A percentile compares a stretch with the other conserved stretches of the same genome.
phyloP scores from a whole-genome alignment of 1,140 invertebrate species.

The Ganaspis sp. region DNA sequence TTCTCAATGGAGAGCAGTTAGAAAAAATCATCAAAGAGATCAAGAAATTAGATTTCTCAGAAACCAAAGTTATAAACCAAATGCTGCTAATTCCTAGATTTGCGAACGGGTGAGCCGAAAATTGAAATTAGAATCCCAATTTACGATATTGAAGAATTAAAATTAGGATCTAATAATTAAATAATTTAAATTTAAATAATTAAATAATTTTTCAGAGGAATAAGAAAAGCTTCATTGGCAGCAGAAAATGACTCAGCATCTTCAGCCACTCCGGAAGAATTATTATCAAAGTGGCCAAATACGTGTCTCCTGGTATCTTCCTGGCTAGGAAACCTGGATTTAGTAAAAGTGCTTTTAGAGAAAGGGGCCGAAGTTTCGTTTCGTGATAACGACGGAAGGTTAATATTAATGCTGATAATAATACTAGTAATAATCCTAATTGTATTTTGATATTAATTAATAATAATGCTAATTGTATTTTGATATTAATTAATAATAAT shows the following conservation, averaged over 20 bases:
- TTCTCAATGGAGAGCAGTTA: conserved; percentile 56
- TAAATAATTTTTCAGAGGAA: conserved; percentile 49
- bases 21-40: conserved; percentile 57
- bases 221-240: conserved; percentile 55
- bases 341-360: conserved; percentile 62
- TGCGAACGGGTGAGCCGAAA: conserved; percentile 60
- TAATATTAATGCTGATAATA: too few species aligned
- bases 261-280: conserved; percentile 46
- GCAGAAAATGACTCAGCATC: conserved; percentile 58
- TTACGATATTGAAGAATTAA: too few species aligned
- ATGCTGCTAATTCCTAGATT: conserved; percentile 50
- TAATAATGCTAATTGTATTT: too few species aligned
- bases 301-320: conserved; percentile 69
- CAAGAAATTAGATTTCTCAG: conserved; percentile 45
- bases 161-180: too few species aligned
- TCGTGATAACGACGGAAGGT: conserved; percentile 72
- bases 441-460: too few species aligned
- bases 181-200: too few species aligned
- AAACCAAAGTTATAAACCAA: conserved; percentile 33
- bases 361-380: conserved; percentile 59
- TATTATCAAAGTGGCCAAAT: conserved; percentile 67
- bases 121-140: background rate
- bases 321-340: conserved; percentile 64
- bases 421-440: too few species aligned
- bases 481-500: too few species aligned